Percentiles rank a stretch among this genome's conserved stretches.
Evolutionary conservation across 2,797 vertebrate species (phyloP).

Genomic region (Falco berigora): DNA sequence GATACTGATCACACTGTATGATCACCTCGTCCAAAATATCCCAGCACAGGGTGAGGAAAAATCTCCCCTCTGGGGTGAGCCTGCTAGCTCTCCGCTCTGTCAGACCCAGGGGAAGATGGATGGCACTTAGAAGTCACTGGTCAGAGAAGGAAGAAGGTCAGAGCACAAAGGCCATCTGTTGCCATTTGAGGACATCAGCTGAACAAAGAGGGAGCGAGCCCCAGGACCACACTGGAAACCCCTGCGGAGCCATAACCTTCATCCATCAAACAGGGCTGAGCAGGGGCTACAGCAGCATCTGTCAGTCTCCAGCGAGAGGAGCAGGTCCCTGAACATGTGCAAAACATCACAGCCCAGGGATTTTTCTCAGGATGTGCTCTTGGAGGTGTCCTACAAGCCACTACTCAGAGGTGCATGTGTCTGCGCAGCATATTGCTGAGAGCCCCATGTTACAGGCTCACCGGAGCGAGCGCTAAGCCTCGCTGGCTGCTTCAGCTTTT

Average conservation of each 20-base stretch:
- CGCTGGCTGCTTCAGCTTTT: neutral
- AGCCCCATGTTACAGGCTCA: neutral
- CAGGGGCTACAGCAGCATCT: neutral
- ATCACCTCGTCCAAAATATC: neutral
- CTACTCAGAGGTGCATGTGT: rapidly evolving
- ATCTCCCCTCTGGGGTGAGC: neutral
- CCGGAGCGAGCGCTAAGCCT: rapidly evolving
- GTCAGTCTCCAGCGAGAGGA: neutral
- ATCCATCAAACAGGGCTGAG: neutral
- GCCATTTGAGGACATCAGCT: neutral
- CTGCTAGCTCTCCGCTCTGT: neutral
- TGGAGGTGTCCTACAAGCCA: neutral
- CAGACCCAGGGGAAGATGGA: neutral
- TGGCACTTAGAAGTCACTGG: neutral
- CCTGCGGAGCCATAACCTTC: neutral
- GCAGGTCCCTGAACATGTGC: neutral
- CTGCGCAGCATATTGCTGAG: rapidly evolving
- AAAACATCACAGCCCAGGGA: neutral
- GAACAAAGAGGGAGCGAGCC: neutral
- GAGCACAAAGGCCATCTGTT: constrained; percentile 22
- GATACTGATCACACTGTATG: neutral
- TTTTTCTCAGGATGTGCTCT: neutral
- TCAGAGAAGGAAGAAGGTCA: neutral
- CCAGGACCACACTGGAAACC: neutral
- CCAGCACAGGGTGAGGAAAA: neutral